Conservation (phyloP, 2,888 invertebrate species). For the Troides oblongomaculatus region DNA sequence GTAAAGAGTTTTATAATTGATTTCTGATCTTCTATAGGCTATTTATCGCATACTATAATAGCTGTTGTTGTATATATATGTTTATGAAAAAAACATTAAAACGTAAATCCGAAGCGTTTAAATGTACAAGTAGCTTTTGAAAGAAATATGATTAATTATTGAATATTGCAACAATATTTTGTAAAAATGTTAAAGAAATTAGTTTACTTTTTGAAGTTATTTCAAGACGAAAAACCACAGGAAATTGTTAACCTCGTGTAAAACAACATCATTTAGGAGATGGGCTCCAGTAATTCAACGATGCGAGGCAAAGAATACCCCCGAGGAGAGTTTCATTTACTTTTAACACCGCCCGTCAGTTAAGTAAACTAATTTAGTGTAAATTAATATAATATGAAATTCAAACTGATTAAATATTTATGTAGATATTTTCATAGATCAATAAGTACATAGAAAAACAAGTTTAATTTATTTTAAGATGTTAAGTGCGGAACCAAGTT, state of each 20-base stretch:
- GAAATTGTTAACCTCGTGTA: background rate
- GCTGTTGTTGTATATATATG: no score
- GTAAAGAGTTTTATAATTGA: no score
- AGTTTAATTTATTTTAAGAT: no score
- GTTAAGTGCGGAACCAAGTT: no score
- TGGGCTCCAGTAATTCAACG: conserved; percentile 6
- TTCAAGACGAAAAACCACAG: no score
- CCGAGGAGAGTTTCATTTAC: conserved; percentile 10
- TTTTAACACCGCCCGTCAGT: conserved; percentile 10
- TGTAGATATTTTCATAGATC: background rate
- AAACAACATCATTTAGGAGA: conserved; percentile 12
- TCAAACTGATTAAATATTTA: background rate
- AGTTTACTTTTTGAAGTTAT: background rate
- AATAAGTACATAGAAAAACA: background rate
- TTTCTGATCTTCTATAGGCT: no score
- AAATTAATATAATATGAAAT: conserved; percentile 2
- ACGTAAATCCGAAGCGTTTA: no score
- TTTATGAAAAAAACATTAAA: no score
- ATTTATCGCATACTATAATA: no score
- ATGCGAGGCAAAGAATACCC: conserved; percentile 10
- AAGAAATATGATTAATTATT: no score
- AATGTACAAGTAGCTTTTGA: no score
- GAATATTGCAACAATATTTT: background rate
- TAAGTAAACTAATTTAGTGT: background rate
- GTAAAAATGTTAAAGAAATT: background rate